Percentiles rank a stretch among this genome's conserved stretches.
Evolutionary conservation across 1,140 invertebrate genomes (phyloP).

Genomic region (Neotoxoptera formosana): DNA sequence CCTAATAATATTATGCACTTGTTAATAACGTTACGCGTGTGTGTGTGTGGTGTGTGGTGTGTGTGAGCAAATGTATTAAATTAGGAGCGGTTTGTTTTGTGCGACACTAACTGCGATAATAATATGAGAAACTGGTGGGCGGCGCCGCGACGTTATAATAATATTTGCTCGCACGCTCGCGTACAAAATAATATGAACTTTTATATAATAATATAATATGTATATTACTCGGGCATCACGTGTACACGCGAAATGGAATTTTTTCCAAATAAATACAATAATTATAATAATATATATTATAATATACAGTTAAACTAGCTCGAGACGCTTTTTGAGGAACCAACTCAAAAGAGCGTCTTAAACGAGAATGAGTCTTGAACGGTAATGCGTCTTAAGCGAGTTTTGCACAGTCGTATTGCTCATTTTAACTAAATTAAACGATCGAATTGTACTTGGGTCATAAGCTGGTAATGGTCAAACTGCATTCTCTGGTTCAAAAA

Average conservation of each 20-base stretch:
- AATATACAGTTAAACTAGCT: background rate
- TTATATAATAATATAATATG: too few species aligned
- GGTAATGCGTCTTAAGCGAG: too few species aligned
- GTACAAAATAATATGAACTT: background rate
- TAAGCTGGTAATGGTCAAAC: too few species aligned
- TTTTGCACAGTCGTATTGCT: too few species aligned
- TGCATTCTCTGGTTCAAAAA: too few species aligned
- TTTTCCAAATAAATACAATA: background rate
- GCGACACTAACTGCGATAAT: constrained; percentile 1
- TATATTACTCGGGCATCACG: too few species aligned
- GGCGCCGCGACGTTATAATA: background rate
- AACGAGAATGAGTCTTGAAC: too few species aligned
- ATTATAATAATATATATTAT: background rate
- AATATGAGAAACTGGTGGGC: background rate
- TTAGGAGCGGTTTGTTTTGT: constrained; percentile 32
- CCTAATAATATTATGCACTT: background rate
- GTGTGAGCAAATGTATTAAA: background rate
- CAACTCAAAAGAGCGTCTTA: too few species aligned
- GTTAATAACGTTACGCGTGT: background rate
- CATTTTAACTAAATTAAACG: too few species aligned
- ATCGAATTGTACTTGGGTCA: too few species aligned
- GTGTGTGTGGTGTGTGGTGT: too few species aligned
- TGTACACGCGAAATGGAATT: background rate
- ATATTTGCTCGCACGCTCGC: background rate
- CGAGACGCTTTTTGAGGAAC: too few species aligned